These are phyloP conservation scores for Sturnus vulgaris DNA, from an alignment of 2,113 vertebrate species.

Conservation along the genomic window DNA sequence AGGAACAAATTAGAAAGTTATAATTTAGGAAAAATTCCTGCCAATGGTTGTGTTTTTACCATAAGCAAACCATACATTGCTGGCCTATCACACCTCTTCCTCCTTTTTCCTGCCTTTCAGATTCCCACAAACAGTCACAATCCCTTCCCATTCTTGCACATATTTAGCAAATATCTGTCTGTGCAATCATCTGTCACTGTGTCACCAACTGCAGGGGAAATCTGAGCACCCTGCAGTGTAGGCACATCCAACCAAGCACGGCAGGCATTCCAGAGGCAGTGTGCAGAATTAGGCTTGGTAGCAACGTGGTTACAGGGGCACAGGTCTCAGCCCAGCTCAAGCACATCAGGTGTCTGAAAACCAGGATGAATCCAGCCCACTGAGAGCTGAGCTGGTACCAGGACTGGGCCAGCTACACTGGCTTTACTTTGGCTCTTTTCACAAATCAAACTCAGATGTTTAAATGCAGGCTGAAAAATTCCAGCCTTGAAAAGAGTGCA, in stretches of 20 bases:
- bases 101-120: neutral
- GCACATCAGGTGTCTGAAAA: neutral
- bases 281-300: rapidly evolving
- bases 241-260: neutral
- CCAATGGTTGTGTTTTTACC: neutral
- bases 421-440: neutral
- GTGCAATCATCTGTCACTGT: neutral
- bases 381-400: neutral
- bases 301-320: neutral
- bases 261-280: neutral
- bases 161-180: neutral
- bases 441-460: neutral
- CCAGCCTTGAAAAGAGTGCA: neutral
- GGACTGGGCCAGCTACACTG: neutral
- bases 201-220: neutral
- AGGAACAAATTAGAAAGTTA: neutral
- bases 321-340: neutral
- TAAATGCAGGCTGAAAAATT: neutral
- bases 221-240: neutral
- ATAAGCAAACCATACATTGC: neutral
- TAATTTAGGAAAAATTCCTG: neutral
- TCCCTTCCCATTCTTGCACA: neutral
- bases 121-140: neutral
- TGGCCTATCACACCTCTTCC: neutral
- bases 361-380: neutral